Evolutionary conservation across 2,888 invertebrate species (phyloP), one percentile per base, ranked within the genome.

Genomic region (Germaria angustata): DNA sequence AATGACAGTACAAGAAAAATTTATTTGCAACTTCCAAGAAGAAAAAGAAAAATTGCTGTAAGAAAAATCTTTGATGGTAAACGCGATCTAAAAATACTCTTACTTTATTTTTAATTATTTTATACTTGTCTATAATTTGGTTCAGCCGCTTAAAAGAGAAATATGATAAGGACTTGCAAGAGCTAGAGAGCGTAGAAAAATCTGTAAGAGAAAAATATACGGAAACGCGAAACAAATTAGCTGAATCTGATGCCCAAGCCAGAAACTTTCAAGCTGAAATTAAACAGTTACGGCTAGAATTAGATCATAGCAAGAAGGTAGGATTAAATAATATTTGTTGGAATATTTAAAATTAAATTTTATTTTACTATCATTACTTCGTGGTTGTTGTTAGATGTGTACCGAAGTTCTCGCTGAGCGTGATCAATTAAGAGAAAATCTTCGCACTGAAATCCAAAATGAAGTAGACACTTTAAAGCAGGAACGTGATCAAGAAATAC

Each of bases 401-500:
- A 92, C 92, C 55, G 93, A 92, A 82, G 91, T 94, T 84, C 90
- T 92, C 7, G 88, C 88, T 17, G 94, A 95, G 86, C 92, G 93
- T 68, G 92, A 93, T 81, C 91, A 92, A 80, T 89, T 94, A 17
- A 93, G 93, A 79, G 92, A 93, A 69, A 92, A 93, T 78, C 93
- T 94, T 24, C 93, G 94, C 63, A 92, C 93, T 49, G 93, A 95
- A 86, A 94, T 95, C 90, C 92, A 93, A 75, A 90, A 89, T 24
- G 95, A 94, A 87, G 92, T 95, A 79, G 93, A 93, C n/a, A 88
- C 91, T 8, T 88, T 95, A 51, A 93, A 93, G 86, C 93, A 93
- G 63, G 94, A 95, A 87, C 92, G 95, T 87, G 95, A 96, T 85
- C 93, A 94, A 86, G 95, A 96, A 89, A 94, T 96, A 92, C 95